Base-by-base conservation (phyloP, 2,888 invertebrate genomes). In the Acronicta aceris region DNA sequence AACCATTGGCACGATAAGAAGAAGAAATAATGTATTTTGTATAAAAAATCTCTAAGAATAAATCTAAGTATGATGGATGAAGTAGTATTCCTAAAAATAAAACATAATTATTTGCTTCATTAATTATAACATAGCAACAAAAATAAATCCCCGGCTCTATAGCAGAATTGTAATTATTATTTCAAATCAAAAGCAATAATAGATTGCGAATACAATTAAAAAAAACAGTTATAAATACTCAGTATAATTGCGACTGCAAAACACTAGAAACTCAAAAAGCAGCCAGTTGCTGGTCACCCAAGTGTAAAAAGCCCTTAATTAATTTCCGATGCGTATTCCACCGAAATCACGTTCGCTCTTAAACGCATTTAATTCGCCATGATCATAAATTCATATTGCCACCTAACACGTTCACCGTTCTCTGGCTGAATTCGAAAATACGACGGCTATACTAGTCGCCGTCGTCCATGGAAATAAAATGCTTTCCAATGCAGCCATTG, bases 401-500 rank as follows among this genome's bases (percentile, higher is more conserved):
- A 87, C 81, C 90, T 90, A 92, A 89, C 91, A 91, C 88, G 89
- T 89, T 84, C 85, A 66, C 71, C 74, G 84, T 76, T 84, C 85
- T 79, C 85, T 80, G 84, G 78, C 82, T 88, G 89, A 88, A 92
- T 92, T 88, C 83, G 82, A 89, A 92, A 92, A 90, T 88, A 85
- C 88, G 85, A 60, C 72, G 72, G 78, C 73, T 71, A 71, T 83
- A 78, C 78, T 74, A 87, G 87, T 86, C 85, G 81, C 81, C 84
- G 81, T 71, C 86, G 86, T 84, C 89, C 87, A 85, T 89, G 87
- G 87, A 93, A 92, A 93, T 94, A 93, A 93, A 93, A 94, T 91
- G 88, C 87, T 90, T 90, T 91, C 90, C 88, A 89, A 91, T 92
- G 91, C 92, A 91, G 87, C 90, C 85, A 91, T 93, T 92, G 88